Evolutionary conservation across 2,113 vertebrate species (phyloP).

Genomic region (Artemisiospiza belli): DNA sequence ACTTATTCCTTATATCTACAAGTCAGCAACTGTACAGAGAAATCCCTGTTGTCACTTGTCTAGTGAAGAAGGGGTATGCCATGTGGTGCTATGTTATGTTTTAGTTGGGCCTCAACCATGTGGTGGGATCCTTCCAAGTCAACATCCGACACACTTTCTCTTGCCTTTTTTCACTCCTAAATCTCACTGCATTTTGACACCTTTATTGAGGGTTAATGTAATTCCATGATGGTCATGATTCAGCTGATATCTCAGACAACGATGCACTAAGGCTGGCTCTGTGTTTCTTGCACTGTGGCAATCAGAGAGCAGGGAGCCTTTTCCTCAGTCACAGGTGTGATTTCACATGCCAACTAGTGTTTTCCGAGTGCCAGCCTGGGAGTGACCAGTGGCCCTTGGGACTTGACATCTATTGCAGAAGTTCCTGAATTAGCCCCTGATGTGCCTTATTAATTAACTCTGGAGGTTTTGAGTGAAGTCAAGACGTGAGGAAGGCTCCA

Average conservation of each 20-base stretch:
- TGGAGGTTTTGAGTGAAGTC: background rate
- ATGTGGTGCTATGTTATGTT: background rate
- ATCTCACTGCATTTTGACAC: background rate
- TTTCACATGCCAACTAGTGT: background rate
- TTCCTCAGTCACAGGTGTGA: background rate
- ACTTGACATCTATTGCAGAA: background rate
- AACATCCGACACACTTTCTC: background rate
- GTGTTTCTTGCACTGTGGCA: background rate
- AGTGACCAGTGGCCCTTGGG: background rate
- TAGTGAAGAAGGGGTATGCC: background rate
- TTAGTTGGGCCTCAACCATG: background rate
- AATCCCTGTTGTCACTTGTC: background rate
- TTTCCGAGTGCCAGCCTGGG: background rate
- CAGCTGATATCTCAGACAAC: background rate
- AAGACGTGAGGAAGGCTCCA: background rate
- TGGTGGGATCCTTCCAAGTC: background rate
- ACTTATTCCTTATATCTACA: background rate
- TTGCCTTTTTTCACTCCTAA: background rate
- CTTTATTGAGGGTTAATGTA: background rate
- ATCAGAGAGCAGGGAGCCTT: background rate
- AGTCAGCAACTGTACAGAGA: background rate
- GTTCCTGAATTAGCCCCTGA: background rate
- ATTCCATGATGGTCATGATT: background rate
- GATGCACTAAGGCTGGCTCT: background rate
- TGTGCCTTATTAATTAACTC: background rate